Base-by-base conservation (phyloP, 1,140 invertebrate species). In the Procambarus clarkii region DNA sequence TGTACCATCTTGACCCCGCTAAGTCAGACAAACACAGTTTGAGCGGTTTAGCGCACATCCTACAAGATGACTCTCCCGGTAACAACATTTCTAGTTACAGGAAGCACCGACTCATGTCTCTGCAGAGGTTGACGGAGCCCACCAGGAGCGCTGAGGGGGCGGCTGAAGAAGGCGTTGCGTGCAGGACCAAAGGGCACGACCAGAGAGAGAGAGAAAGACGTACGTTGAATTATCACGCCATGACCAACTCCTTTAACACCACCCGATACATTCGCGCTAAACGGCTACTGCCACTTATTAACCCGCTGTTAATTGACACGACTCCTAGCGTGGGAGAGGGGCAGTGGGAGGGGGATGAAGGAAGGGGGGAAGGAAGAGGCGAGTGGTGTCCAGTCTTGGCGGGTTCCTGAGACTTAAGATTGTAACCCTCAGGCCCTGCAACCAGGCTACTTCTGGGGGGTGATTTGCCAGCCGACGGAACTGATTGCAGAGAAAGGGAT, bases 361-460 rank as follows among this genome's bases (percentile, higher is more conserved):
- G 78, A 50, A 9, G 46, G 13, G 44, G 78, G 48, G 44, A 48
- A 48, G 78, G 64, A 69, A 15, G 15, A 58, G 7, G 58, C 34
- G 82, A 58, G 50, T 48, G 81, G 15, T n/a, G 82, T 84, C 45
- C 82, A 5, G 50, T 71, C 69, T n/a, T 18, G 24, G 11, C n/a
- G 82, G 60, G 82, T n/a, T 84, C 58, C 4, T 4, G 82, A 9
- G 54, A 8, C 0, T 34, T 0, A 34, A 58, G 76, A 78, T 21
- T 21, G 45, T 13, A 0, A 45, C 34, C 78, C 78, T 46, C 50
- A 46, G 7, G 78, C 78, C 11, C 24, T 48, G 44, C 78, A 79
- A 79, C 78, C 78, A 48, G 15, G 78, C 78, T 79, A 79, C 78
- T 79, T 79, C 78, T 79, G 34, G 45, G n/a, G 77, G 78, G 50